Conservation (phyloP, 2,888 invertebrate species). For the Drosophila subquinaria region DNA sequence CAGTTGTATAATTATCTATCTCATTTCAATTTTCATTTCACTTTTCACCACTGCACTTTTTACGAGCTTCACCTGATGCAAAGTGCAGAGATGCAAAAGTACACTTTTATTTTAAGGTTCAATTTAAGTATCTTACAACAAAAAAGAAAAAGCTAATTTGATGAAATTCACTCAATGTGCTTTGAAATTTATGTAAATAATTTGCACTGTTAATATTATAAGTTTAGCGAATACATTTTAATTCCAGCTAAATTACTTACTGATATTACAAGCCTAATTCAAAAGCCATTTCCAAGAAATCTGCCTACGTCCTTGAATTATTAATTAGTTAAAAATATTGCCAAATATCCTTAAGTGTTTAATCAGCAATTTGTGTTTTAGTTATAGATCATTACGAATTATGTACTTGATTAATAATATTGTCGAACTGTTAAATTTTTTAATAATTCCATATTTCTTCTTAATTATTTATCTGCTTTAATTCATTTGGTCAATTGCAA, state of each 20-base stretch:
- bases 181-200: not conserved
- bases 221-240: not conserved
- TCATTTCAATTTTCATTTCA: not conserved
- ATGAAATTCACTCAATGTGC: not conserved
- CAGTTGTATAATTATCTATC: not conserved
- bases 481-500: conserved; percentile 35
- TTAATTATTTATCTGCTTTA: not conserved
- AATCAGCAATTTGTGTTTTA: too few relatives aligned
- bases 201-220: not conserved
- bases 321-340: too few relatives aligned
- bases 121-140: not conserved
- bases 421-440: too few relatives aligned
- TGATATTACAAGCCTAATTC: too few relatives aligned
- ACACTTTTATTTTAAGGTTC: not conserved
- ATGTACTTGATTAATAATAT: too few relatives aligned
- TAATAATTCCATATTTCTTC: not conserved
- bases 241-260: too few relatives aligned
- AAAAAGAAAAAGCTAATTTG: not conserved
- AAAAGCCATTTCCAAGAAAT: too few relatives aligned
- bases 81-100: too few relatives aligned
- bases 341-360: too few relatives aligned
- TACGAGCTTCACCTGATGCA: too few relatives aligned
- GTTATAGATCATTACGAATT: too few relatives aligned
- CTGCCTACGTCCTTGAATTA: too few relatives aligned
- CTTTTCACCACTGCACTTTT: not conserved